Percentiles rank a stretch among this genome's conserved stretches.
Conservation (phyloP, 2,797 vertebrate genomes). For the Ctenochaetus hawaiiensis region DNA sequence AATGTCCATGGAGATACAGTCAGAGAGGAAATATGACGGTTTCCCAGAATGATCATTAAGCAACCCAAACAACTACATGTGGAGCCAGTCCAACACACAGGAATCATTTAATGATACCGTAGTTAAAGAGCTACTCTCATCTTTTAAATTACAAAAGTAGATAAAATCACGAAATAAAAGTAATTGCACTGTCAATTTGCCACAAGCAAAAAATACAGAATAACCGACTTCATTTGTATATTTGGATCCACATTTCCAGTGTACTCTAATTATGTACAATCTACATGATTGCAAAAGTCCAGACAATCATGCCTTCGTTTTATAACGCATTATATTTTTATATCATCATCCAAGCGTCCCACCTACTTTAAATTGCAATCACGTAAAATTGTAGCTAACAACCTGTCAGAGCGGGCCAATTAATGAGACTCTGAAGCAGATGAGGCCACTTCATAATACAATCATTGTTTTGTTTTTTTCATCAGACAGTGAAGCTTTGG, state of each 20-base stretch:
- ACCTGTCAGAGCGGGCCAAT: conserved; percentile 15
- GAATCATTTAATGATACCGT: conserved; percentile 36
- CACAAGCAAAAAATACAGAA: conserved; percentile 16
- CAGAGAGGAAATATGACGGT: conserved; percentile 60
- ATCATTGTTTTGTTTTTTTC: background rate
- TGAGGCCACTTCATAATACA: conserved; percentile 11
- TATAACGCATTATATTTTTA: conserved; percentile 36
- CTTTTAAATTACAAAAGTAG: background rate
- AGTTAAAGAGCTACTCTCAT: background rate
- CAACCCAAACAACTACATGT: conserved; percentile 47
- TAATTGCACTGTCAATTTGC: conserved; percentile 27
- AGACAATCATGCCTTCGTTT: conserved; percentile 29
- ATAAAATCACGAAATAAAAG: conserved; percentile 29
- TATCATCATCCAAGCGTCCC: conserved; percentile 44
- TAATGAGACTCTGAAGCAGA: conserved; percentile 32
- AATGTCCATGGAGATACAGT: conserved; percentile 52
- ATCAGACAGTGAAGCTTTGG: background rate
- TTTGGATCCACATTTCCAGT: conserved; percentile 16
- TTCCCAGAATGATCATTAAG: conserved; percentile 55
- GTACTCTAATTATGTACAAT: conserved; percentile 41
- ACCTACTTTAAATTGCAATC: conserved; percentile 35
- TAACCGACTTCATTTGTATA: conserved; percentile 43
- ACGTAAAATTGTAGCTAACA: conserved; percentile 23
- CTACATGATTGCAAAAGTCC: conserved; percentile 15
- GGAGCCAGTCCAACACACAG: conserved; percentile 45